Evolutionary conservation across 2,888 invertebrate genomes (phyloP), one percentile per base, ranked within the genome.

Genomic region (Micoletzkya japonica): DNA sequence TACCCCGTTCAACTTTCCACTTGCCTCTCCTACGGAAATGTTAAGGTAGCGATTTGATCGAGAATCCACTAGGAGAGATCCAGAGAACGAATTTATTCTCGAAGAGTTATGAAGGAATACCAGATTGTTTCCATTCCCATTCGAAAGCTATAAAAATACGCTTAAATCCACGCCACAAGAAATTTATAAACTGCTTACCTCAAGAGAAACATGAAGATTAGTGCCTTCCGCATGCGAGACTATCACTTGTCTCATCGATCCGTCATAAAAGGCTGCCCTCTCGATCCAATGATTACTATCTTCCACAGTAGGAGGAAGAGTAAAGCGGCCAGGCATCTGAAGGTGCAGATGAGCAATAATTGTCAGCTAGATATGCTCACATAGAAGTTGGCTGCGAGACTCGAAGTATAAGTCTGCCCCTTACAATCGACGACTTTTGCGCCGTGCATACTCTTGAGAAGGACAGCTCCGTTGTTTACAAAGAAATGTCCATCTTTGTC

Each of bases 81-180:
- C 84, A 24, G 75, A 70, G 68, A 84, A 84, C 56, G 82, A 83
- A 7, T 74, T 74, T 24, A 84, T 75, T 56, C 73, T 36, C 2
- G 81, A 81, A 20, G 82, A 76, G 58, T 85, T 85, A 76, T 84
- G 84, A 69, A 82, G 78, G 75, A 84, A 84, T 2, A 77, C 73
- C n/a, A 82, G 57, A 24, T 71, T 73, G 30, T 76, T 70, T 24
- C 72, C 75, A 14, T 74, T 73, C n/a, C 72, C 68, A 10, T 77
- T 66, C 24, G 37, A 14, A 3, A 66, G 28, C 64, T 66, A 2
- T 24, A 63, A 52, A 32, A 3, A 39, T 10, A 39, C 39, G 39
- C 39, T 7, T 39, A 10, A 39, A 39, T 10, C 39, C 7, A 10
- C 17, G 7, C 39, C 39, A 39, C 7, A 39, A 39, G 10, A 39